Evolutionary conservation across 2,797 vertebrate genomes (phyloP), one percentile per base, ranked within the genome.

Genomic region (Labroides dimidiatus): DNA sequence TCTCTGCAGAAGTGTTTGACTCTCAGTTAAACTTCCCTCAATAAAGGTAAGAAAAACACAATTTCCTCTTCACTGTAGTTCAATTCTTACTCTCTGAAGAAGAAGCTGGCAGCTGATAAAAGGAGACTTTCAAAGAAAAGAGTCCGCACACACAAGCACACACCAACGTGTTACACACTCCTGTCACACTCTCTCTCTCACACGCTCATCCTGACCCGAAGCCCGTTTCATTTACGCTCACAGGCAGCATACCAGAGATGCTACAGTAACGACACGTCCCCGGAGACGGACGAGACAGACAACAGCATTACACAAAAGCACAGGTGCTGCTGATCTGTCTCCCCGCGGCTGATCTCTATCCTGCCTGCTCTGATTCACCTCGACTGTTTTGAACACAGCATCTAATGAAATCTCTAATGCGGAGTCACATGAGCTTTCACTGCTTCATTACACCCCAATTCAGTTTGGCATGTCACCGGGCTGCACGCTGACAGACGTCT

Each of bases 181-280:
- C 10, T 15, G 45, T 55, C 44, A 30, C 53, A 47, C 14, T 59
- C 39, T 42, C n/a, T 42, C n/a, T 20, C n/a, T 24, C 24, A 58
- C 33, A 58, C 42, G 10, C 72, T 27, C 61, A 43, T 41, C n/a
- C 48, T 73, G 62, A 84, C 76, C 73, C 13, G 47, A 61, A 70
- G 67, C 71, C 42, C 72, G 55, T 60, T 73, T 73, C 75, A 63
- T 67, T 76, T 59, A 78, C 57, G 45, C 56, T 64, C 43, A 23
- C 58, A 23, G 36, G 54, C 55, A 30, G 59, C 73, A 75, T 77
- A 64, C 75, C 75, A 53, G 65, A 72, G 72, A 78, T 48, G 70
- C 61, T 48, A 58, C 75, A 64, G 48, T 66, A 60, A 53, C 33
- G 15, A 60, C 41, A 15, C 2, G 39, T 69, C 75, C 67, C 58